Evolutionary conservation across 2,797 vertebrate species (phyloP), one percentile per base, ranked within the genome.

Genomic region (Psittacula echo): DNA sequence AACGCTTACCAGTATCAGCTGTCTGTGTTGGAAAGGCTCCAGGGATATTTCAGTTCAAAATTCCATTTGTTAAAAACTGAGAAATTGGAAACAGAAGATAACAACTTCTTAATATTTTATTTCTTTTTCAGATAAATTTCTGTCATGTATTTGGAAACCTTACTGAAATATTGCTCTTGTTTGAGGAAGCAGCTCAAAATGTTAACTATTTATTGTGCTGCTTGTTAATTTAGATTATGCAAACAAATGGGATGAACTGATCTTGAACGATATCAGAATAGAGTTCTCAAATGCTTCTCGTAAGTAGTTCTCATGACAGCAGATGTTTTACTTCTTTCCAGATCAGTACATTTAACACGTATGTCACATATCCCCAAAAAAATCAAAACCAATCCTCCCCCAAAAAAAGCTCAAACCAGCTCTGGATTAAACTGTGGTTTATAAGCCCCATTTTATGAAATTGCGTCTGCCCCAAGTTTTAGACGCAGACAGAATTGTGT

Each of bases 61-160:
- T 81, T 91, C 45, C 22, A 8, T 90, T 97, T 93, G 30, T 94
- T 53, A 82, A 67, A 91, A 90, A 34, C 19, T 19, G 71, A 82
- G 53, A 75, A 71, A 76, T 21, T 79, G 9, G 77, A 56, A 87
- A 48, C 45, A 51, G 44, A 79, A 86, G 37, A 42, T 89, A 60
- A 66, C 53, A 92, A 68, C 24, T 74, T 73, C 54, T 2, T 87
- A 85, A 74, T 89, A 87, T 89, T 85, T 88, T 93, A 88, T 58
- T 89, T 78, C 32, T 86, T 91, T 93, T 81, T 60, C 60, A 61
- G 37, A 64, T 82, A 47, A 66, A 68, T 75, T 86, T 90, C 61
- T 90, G 61, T 87, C 45, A 32, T 19, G 12, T 79, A 32, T 91
- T 89, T 83, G 75, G 78, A 83, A 91, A 70, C 23, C 45, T 77